phyloP scores from a whole-genome alignment of 2,113 vertebrate genomes.

The Todiramphus saurophagus region DNA sequence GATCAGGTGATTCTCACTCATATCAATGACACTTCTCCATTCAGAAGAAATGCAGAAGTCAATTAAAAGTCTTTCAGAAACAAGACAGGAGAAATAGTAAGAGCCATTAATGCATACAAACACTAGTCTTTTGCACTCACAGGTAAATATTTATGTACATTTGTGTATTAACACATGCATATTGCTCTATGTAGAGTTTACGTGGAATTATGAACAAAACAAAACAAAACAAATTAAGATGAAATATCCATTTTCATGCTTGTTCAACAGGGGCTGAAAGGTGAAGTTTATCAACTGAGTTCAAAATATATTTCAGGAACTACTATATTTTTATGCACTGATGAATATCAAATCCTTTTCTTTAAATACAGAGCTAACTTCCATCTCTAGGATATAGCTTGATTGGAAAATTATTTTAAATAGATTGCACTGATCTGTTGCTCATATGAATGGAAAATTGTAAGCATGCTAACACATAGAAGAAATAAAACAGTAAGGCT shows the following conservation, averaged over 20 bases:
- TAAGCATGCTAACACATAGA: not conserved
- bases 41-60: not conserved
- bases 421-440: not conserved
- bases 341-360: conserved; percentile 38
- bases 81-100: not conserved
- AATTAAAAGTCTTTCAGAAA: not conserved
- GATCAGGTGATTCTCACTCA: not conserved
- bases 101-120: not conserved
- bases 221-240: not conserved
- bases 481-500: not conserved
- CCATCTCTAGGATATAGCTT: conserved; percentile 53
- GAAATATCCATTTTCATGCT: not conserved
- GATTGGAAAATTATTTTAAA: conserved; percentile 59
- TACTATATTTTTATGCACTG: conserved; percentile 40
- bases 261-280: not conserved
- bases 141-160: not conserved
- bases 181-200: not conserved
- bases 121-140: not conserved
- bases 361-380: conserved; percentile 44
- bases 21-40: not conserved
- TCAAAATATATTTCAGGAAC: conserved; percentile 46
- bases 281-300: not conserved
- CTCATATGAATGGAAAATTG: conserved; percentile 32
- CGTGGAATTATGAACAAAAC: not conserved
- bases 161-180: not conserved